Evolutionary conservation across 2,797 vertebrate genomes (phyloP).

Genomic region (Protonibea diacanthus): DNA sequence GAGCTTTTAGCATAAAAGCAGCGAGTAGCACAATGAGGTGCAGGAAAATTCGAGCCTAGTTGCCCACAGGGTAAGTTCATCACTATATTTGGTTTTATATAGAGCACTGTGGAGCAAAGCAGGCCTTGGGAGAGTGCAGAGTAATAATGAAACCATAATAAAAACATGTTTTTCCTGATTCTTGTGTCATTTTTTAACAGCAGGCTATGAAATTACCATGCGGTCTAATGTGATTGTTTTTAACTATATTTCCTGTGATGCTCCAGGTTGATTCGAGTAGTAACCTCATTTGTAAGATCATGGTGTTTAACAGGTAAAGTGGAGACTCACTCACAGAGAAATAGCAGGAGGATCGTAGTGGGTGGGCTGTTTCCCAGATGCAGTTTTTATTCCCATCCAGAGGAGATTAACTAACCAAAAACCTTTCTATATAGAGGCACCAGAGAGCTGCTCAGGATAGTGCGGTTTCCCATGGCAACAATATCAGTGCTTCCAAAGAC

Average conservation of each 20-base stretch:
- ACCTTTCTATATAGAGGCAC: constrained; percentile 67
- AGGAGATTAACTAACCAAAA: constrained; percentile 79
- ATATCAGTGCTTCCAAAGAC: constrained; percentile 77
- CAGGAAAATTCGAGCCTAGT: constrained; percentile 52
- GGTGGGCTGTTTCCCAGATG: constrained; percentile 76
- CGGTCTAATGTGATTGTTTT: not conserved
- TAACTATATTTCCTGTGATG: not conserved
- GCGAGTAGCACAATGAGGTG: constrained; percentile 62
- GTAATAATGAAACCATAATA: constrained; percentile 14
- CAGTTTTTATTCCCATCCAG: constrained; percentile 72
- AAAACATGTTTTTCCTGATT: not conserved
- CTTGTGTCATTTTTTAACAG: not conserved
- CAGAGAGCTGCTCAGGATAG: constrained; percentile 74
- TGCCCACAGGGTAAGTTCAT: constrained; percentile 60
- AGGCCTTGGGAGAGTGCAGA: constrained; percentile 18
- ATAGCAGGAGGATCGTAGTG: constrained; percentile 65
- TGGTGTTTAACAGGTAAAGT: constrained; percentile 60
- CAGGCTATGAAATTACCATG: not conserved
- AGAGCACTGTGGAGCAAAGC: constrained; percentile 27
- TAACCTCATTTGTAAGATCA: constrained; percentile 19
- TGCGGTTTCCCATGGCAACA: constrained; percentile 83
- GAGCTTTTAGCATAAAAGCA: constrained; percentile 75
- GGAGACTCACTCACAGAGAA: constrained; percentile 53
- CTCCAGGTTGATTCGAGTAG: constrained; percentile 2
- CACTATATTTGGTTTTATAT: constrained; percentile 64